A percentile compares a stretch with the other conserved stretches of the same genome.
Conservation (phyloP, 2,797 vertebrate genomes). For the Ciconia nigra region DNA sequence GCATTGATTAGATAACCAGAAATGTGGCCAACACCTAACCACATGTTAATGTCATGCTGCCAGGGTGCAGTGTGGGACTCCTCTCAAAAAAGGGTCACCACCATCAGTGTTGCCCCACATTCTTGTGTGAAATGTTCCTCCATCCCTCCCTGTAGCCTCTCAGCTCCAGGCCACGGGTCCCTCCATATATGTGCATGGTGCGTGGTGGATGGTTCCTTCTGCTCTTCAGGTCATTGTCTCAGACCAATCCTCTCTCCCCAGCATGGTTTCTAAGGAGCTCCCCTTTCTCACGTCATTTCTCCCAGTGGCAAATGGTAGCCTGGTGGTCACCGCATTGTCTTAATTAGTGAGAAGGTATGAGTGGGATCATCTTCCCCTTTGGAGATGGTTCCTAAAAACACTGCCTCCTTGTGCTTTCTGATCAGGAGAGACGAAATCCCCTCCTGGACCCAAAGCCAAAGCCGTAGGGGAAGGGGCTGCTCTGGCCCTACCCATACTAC, state of each 20-base stretch:
- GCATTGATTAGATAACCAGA: not conserved
- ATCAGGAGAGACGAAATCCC: not conserved
- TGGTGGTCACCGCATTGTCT: not conserved
- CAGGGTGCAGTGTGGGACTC: not conserved
- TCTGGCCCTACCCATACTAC: not conserved
- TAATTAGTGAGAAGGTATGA: not conserved
- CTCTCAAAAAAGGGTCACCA: not conserved
- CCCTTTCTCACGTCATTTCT: not conserved
- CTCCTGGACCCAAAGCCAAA: not conserved
- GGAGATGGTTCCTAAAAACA: not conserved
- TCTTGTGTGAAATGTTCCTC: not conserved
- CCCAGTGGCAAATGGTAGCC: not conserved
- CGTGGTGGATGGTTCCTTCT: fast-evolving
- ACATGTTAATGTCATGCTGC: fast-evolving
- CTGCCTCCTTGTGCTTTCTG: not conserved
- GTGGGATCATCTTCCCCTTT: not conserved
- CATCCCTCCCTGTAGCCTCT: not conserved
- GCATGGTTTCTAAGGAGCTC: fast-evolving
- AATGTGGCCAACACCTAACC: not conserved
- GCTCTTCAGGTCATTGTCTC: not conserved
- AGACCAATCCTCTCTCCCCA: not conserved
- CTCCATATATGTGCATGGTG: not conserved
- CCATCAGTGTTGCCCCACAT: fast-evolving
- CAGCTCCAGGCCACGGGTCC: not conserved
- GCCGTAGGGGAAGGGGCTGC: not conserved